Conservation (phyloP, 2,797 vertebrate genomes). For the Alectoris magna region DNA sequence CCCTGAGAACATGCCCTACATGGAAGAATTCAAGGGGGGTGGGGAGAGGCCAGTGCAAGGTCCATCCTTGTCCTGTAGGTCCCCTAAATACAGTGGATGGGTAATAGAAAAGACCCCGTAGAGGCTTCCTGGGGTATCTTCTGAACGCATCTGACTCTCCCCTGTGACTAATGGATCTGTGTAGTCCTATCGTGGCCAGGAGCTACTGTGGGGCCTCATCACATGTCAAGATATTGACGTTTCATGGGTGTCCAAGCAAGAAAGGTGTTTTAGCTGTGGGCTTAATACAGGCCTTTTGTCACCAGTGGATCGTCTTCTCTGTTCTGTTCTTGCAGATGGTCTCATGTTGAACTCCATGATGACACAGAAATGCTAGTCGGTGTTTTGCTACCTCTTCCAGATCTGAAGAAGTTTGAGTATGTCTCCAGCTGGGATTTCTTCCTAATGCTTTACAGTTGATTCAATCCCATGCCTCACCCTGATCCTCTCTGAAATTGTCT, state of each 20-base stretch:
- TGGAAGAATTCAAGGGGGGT: background rate
- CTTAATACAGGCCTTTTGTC: background rate
- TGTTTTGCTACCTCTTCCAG: constrained; percentile 74
- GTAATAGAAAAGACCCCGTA: fast-evolving
- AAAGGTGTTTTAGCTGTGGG: background rate
- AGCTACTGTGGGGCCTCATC: background rate
- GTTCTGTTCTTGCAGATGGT: constrained; percentile 79
- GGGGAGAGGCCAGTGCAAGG: background rate
- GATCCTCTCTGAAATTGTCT: background rate
- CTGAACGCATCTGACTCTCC: background rate
- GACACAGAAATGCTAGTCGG: constrained; percentile 71
- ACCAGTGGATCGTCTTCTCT: background rate
- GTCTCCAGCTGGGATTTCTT: background rate
- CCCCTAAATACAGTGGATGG: background rate
- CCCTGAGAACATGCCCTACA: no score
- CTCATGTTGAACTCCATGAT: constrained; percentile 73
- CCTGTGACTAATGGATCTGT: background rate
- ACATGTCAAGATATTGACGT: background rate
- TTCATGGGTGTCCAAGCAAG: background rate
- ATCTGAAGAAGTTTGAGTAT: constrained; percentile 85
- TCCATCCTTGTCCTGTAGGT: background rate
- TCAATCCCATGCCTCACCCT: background rate
- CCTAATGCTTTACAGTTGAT: background rate
- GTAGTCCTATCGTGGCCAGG: background rate
- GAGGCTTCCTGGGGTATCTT: background rate